A percentile compares a stretch with the other conserved stretches of the same genome.
Conservation (phyloP, 2,888 invertebrate genomes). For the Tillus elongatus region DNA sequence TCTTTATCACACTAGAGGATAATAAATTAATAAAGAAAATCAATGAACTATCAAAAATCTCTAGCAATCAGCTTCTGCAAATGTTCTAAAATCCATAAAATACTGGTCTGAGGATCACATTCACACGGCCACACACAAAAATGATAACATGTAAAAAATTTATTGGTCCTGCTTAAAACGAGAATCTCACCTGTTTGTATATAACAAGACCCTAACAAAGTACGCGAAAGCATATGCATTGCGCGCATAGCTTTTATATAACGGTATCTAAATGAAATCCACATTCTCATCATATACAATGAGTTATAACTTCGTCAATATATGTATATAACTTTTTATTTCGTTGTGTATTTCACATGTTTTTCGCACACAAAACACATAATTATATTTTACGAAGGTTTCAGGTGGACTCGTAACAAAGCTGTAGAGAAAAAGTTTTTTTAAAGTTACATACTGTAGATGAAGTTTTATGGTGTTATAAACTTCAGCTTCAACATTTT, state of each 20-base stretch:
- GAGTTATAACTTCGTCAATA: conserved; percentile 7
- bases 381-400: conserved; percentile 37
- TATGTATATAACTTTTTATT: conserved; percentile 14
- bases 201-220: conserved; percentile 36
- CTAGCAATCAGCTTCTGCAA: no score
- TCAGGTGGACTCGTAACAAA: conserved; percentile 38
- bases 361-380: conserved; percentile 40
- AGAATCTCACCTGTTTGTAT: conserved; percentile 41
- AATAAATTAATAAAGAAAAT: no score
- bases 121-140: not conserved
- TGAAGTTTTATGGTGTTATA: no score
- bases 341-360: conserved; percentile 32
- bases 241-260: conserved; percentile 40
- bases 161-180: conserved; percentile 15
- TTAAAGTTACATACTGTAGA: conserved; percentile 22
- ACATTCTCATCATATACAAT: no score
- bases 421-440: conserved; percentile 42
- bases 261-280: conserved; percentile 30
- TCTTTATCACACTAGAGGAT: no score
- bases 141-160: conserved; percentile 5
- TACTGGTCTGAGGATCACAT: no score
- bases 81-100: no score
- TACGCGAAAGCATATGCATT: conserved; percentile 43
- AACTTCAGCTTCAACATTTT: no score
- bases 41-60: no score